These are phyloP conservation scores for Papilio helenus DNA, from an alignment of 1,140 invertebrate species.

Conservation along the genomic window DNA sequence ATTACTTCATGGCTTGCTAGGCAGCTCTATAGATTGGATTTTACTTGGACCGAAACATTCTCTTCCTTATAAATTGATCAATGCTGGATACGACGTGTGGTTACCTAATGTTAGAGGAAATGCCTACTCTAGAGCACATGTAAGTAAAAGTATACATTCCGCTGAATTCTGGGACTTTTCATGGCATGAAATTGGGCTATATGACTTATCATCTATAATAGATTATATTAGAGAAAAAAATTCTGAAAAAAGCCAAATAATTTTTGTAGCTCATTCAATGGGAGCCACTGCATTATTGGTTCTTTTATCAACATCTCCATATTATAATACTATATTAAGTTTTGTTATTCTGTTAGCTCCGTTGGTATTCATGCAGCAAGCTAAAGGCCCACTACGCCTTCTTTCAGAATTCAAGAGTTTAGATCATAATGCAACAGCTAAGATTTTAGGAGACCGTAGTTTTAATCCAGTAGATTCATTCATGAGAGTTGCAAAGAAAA, in stretches of 20 bases:
- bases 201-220: constrained; percentile 81
- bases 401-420: constrained; percentile 74
- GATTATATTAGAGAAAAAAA: constrained; percentile 76
- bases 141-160: constrained; percentile 81
- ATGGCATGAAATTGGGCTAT: constrained; percentile 85
- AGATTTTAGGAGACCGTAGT: constrained; percentile 60
- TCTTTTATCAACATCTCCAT: constrained; percentile 82
- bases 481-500: constrained; percentile 68
- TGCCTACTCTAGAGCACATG: constrained; percentile 84
- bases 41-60: constrained; percentile 84
- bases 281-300: constrained; percentile 86
- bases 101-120: constrained; percentile 86
- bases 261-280: constrained; percentile 86
- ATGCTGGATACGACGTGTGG: constrained; percentile 88
- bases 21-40: constrained; percentile 87
- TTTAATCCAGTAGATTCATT: constrained; percentile 44
- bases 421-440: constrained; percentile 32
- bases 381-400: constrained; percentile 80
- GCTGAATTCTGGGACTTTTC: constrained; percentile 83
- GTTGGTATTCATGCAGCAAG: constrained; percentile 83
- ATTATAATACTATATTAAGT: constrained; percentile 85
- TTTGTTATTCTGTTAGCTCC: constrained; percentile 85
- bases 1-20: constrained; percentile 87
- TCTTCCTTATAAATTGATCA: constrained; percentile 84
- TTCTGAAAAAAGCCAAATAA: constrained; percentile 68